Evolutionary conservation across 2,888 invertebrate genomes (phyloP), one percentile per base, ranked within the genome.

Genomic region (Melieria crassipennis): DNA sequence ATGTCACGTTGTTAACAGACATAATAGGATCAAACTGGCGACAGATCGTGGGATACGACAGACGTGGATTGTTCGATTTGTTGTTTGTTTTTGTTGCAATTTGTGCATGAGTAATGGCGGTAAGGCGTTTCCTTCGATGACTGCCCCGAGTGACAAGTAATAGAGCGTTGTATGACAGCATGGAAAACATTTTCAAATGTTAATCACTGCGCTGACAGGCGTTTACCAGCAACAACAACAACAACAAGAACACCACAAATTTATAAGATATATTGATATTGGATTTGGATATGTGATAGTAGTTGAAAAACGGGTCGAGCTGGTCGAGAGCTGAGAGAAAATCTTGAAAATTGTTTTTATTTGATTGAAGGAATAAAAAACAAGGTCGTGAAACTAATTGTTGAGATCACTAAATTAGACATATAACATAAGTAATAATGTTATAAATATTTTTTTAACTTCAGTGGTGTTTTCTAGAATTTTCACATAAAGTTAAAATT

Each of bases 101-200:
- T 47, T 57, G 70, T 66, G 64, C 73, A 73, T 73, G 77, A 76
- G 73, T 72, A 73, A 71, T 70, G 68, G 30, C 30, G 30, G 64
- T 71, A 75, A 79, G 78, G 79, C 81, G 80, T 77, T 75, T 72
- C 16, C 74, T 67, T n/a, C 13, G 50, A 42, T 10, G 58, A 47
- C 60, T 58, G 43, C 42, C 11, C 7, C 61, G 48, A 30, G 46
- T 58, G 71, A 71, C 71, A 30, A 60, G 68, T 57, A 68, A 68
- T 71, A 47, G 55, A 13, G 65, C 50, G 46, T 61, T 61, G 61
- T 68, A 52, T 62, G 63, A 75, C 75, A 77, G 76, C 79, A 80
- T 77, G 77, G 78, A 81, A 82, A 81, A 76, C 80, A 82, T 80
- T 82, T 80, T 81, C 79, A 79, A 78, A 76, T 76, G 73, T 78